These are phyloP conservation scores for Cephalopachus bancanus DNA, from an alignment of 2,797 vertebrate species.

Conservation along the genomic window DNA sequence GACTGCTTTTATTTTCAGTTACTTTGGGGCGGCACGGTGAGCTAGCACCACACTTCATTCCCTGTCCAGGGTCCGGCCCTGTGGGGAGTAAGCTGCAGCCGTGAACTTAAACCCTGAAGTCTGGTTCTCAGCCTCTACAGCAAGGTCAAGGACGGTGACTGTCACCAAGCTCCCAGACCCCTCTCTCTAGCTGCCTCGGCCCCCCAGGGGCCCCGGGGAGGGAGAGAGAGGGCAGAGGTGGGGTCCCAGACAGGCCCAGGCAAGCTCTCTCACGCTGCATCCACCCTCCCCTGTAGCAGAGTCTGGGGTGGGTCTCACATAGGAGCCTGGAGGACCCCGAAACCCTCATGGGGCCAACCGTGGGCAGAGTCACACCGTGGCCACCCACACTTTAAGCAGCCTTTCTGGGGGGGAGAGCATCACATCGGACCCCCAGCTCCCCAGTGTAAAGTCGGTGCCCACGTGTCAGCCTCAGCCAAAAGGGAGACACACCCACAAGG, in stretches of 20 bases:
- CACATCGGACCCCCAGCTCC: neutral
- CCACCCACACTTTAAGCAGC: neutral
- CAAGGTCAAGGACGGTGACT: neutral
- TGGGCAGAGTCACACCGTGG: neutral
- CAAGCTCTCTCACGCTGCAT: neutral
- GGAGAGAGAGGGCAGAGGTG: neutral
- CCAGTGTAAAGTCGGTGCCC: rapidly evolving
- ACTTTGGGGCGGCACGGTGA: neutral
- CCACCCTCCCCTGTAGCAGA: no score
- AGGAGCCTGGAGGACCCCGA: neutral
- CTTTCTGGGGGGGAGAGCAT: neutral
- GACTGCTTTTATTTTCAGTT: neutral
- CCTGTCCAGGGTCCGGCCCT: neutral
- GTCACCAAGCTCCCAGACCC: neutral
- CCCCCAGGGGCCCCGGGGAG: neutral
- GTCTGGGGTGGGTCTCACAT: neutral
- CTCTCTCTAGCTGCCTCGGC: neutral
- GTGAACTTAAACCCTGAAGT: neutral
- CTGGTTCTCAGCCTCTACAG: neutral
- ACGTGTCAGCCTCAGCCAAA: neutral
- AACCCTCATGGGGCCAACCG: neutral
- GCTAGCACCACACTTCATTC: neutral
- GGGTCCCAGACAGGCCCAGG: neutral
- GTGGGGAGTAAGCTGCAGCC: neutral
- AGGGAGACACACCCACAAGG: no score